These are phyloP conservation scores for Actinostola sp. DNA, from an alignment of 92 coral and sea anemone species.

Conservation along the genomic window DNA sequence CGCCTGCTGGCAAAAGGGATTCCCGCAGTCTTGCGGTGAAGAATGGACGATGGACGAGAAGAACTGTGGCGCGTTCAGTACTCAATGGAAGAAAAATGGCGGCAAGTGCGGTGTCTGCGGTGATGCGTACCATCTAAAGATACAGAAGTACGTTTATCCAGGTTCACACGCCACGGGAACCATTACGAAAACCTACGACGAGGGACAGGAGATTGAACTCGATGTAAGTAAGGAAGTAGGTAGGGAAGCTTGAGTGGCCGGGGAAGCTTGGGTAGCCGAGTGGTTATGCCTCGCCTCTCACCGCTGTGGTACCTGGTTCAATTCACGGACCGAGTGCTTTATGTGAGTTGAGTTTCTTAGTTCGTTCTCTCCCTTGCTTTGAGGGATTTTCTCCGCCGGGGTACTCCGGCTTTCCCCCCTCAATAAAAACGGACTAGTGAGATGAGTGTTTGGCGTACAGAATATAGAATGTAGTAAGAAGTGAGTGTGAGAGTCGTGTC, in stretches of 20 bases:
- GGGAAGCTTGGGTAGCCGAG: background rate
- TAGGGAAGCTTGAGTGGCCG: background rate
- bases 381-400: too few species aligned
- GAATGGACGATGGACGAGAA: constrained; percentile 69
- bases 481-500: too few species aligned
- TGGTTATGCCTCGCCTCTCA: too few species aligned
- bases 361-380: too few species aligned
- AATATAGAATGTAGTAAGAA: too few species aligned
- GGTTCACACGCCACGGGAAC: constrained; percentile 43
- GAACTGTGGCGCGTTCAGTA: constrained; percentile 69
- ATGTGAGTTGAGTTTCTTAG: too few species aligned
- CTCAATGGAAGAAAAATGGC: constrained; percentile 56
- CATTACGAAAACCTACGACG: constrained; percentile 41
- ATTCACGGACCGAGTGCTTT: too few species aligned
- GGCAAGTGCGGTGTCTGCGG: constrained; percentile 90
- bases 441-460: too few species aligned
- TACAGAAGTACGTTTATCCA: constrained; percentile 47
- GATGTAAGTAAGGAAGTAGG: constrained; percentile 17
- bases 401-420: too few species aligned
- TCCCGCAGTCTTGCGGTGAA: constrained; percentile 32
- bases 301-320: too few species aligned
- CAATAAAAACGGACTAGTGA: too few species aligned
- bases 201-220: constrained; percentile 56
- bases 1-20: constrained; percentile 69
- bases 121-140: constrained; percentile 49